Conservation (phyloP, 2,797 vertebrate genomes). For the Amniataba percoides region DNA sequence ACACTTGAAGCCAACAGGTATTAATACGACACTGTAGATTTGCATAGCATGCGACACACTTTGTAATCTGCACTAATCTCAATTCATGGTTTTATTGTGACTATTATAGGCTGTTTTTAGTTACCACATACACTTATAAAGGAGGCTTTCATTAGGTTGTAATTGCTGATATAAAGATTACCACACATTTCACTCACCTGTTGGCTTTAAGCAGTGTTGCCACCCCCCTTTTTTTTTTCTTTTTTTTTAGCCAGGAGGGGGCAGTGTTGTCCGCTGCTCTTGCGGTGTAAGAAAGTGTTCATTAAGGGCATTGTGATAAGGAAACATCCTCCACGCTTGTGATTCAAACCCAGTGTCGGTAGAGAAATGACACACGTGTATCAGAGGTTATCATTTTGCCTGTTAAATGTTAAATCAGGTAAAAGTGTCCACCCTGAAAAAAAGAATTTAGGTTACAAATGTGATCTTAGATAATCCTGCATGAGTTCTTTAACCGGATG, state of each 20-base stretch:
- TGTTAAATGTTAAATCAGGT: constrained; percentile 45
- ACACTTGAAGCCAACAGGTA: constrained; percentile 68
- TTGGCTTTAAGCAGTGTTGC: constrained; percentile 69
- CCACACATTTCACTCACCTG: constrained; percentile 55
- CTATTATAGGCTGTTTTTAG: constrained; percentile 47
- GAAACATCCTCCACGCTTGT: constrained; percentile 46
- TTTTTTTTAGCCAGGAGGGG: constrained; percentile 60
- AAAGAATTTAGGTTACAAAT: constrained; percentile 20
- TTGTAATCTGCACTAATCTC: constrained; percentile 62
- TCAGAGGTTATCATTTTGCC: constrained; percentile 40
- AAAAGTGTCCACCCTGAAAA: constrained; percentile 43
- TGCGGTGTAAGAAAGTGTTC: constrained; percentile 21
- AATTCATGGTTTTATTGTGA: constrained; percentile 56
- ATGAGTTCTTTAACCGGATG: constrained; percentile 6
- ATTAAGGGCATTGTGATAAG: constrained; percentile 39
- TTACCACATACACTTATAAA: constrained; percentile 26
- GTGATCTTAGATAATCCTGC: constrained; percentile 9
- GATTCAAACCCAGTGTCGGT: constrained; percentile 36
- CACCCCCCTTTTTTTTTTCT: background rate
- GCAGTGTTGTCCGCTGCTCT: constrained; percentile 59
- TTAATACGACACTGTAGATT: constrained; percentile 52
- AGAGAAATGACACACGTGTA: constrained; percentile 31
- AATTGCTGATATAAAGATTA: constrained; percentile 30
- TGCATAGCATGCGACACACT: constrained; percentile 71
- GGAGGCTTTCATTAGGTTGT: constrained; percentile 37